These are phyloP conservation scores for Motacilla tschutschensis DNA, from an alignment of 2,113 vertebrate genomes.

Conservation along the genomic window DNA sequence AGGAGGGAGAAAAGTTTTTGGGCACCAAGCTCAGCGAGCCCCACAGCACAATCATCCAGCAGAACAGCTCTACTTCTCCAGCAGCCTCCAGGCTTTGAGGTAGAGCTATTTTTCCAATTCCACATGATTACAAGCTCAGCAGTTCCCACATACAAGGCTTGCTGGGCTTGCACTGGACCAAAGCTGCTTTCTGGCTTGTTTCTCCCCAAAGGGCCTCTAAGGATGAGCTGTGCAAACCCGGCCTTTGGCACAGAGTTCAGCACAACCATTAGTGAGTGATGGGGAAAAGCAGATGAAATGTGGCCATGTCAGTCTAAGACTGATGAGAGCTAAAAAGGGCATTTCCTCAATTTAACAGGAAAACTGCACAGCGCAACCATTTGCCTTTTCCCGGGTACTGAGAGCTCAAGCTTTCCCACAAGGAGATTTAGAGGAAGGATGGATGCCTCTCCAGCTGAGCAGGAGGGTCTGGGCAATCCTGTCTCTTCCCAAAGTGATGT, in stretches of 20 bases:
- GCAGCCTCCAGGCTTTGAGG: background rate
- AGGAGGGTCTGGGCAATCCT: background rate
- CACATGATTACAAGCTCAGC: background rate
- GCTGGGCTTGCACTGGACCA: background rate
- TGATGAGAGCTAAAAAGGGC: slow-evolving; percentile 8
- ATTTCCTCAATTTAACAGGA: background rate
- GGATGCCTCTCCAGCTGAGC: background rate
- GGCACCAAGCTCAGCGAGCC: background rate
- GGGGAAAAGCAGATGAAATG: background rate
- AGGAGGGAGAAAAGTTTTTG: background rate
- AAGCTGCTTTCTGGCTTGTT: background rate
- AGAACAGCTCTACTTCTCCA: background rate
- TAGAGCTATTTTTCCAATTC: background rate
- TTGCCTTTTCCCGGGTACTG: background rate
- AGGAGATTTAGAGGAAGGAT: background rate
- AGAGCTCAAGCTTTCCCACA: background rate
- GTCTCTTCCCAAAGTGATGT: background rate
- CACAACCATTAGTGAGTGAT: background rate
- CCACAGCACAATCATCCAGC: background rate
- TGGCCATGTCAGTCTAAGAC: background rate
- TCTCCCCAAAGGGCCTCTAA: background rate
- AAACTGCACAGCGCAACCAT: background rate
- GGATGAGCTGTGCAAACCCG: background rate
- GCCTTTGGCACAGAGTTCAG: background rate
- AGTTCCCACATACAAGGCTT: background rate